Conservation (phyloP, 2,113 vertebrate species). For the Oncorhynchus mykiss region DNA sequence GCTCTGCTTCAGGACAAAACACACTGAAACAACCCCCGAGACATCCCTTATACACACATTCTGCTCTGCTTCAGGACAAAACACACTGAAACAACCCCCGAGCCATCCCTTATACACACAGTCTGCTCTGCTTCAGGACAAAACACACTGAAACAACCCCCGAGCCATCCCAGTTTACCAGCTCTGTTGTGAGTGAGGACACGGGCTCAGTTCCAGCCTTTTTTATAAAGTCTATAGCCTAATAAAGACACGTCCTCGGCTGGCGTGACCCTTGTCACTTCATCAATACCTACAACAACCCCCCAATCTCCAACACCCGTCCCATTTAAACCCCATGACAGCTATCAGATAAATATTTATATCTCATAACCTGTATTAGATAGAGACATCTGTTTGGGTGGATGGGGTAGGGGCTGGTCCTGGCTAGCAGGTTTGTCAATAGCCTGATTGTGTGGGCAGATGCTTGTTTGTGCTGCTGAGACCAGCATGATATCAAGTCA, state of each 20-base stretch:
- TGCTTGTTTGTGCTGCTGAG: not conserved
- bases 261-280: constrained; percentile 83
- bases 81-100: too few relatives aligned
- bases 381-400: constrained; percentile 58
- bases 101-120: too few relatives aligned
- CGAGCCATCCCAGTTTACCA: not conserved
- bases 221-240: constrained; percentile 64
- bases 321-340: constrained; percentile 84
- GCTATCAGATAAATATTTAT: constrained; percentile 91
- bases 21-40: too few relatives aligned
- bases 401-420: not conserved
- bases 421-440: not conserved
- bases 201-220: constrained; percentile 24
- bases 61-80: too few relatives aligned
- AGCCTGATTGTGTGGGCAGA: constrained; percentile 3
- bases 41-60: too few relatives aligned
- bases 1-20: too few relatives aligned
- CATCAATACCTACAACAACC: constrained; percentile 73
- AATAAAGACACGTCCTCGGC: constrained; percentile 73
- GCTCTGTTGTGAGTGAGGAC: not conserved
- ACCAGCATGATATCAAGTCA: constrained; percentile 69
- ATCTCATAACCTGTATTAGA: constrained; percentile 82
- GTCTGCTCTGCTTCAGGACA: too few relatives aligned
- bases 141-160: too few relatives aligned
- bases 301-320: constrained; percentile 68